These are phyloP conservation scores for Synergus umbraculus DNA, from an alignment of 2,888 invertebrate genomes.

Conservation along the genomic window DNA sequence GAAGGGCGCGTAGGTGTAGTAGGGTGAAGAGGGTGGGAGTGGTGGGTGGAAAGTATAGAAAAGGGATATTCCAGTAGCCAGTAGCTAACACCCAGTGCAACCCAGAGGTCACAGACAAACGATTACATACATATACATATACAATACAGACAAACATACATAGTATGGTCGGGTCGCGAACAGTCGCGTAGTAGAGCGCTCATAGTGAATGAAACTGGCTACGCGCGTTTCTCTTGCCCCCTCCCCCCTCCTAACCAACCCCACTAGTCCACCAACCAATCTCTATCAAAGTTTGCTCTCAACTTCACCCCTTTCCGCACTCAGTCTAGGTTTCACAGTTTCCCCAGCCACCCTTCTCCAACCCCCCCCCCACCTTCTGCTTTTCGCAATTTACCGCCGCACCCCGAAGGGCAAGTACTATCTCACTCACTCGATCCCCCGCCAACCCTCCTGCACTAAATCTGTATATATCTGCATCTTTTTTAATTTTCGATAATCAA, in stretches of 20 bases:
- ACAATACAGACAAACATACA: neutral
- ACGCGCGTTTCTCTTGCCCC: conserved; percentile 47
- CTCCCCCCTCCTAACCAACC: neutral
- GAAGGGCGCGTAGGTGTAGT: neutral
- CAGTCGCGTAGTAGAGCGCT: conserved; percentile 18
- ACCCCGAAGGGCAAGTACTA: neutral
- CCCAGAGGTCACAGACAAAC: conserved; percentile 43
- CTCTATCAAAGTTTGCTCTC: neutral
- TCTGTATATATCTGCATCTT: too few relatives aligned
- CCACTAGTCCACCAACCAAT: conserved; percentile 4
- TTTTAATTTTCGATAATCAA: too few relatives aligned
- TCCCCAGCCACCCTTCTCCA: conserved; percentile 28
- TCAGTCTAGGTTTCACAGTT: neutral
- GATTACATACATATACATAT: conserved; percentile 9
- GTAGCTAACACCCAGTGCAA: conserved; percentile 8
- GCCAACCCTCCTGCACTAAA: too few relatives aligned
- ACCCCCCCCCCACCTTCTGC: conserved; percentile 20
- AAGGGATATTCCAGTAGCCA: too few relatives aligned
- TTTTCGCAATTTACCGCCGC: conserved; percentile 6
- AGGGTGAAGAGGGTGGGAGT: conserved; percentile 28
- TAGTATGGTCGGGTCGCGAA: neutral
- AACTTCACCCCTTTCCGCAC: conserved; percentile 12
- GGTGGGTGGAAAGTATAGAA: too few relatives aligned
- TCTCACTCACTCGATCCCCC: neutral
- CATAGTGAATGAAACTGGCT: conserved; percentile 47